Percentiles rank a stretch among this genome's conserved stretches.
Conservation (phyloP, 2,797 vertebrate species). For the Periparus ater region DNA sequence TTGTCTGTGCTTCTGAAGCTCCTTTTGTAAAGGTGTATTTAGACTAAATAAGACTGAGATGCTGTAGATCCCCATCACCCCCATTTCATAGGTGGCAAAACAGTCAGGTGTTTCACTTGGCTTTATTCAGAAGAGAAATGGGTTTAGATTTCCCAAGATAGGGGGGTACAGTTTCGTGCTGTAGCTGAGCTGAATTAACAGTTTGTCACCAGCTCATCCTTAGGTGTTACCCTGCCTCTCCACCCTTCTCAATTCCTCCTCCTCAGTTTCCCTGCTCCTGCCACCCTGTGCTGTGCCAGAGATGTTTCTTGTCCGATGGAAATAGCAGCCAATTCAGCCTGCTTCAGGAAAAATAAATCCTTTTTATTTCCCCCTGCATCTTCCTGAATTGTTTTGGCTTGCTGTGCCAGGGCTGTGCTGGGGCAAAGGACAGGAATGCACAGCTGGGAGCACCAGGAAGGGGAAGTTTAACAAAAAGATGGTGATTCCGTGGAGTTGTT, state of each 20-base stretch:
- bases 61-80: background rate
- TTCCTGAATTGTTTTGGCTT: background rate
- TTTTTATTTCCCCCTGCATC: background rate
- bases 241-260: constrained; percentile 22
- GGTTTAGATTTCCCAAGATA: constrained; percentile 23
- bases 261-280: constrained; percentile 23
- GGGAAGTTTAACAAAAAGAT: background rate
- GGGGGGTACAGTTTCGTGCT: background rate
- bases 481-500: fast-evolving
- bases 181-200: background rate
- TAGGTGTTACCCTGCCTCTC: background rate
- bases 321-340: background rate
- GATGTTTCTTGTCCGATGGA: background rate
- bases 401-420: background rate
- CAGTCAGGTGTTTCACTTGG: background rate
- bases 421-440: background rate
- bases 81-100: background rate
- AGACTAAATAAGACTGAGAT: background rate
- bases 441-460: background rate
- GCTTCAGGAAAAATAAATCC: background rate
- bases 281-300: background rate
- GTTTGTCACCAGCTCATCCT: constrained; percentile 19
- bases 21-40: background rate
- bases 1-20: background rate
- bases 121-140: background rate